Base-by-base conservation (phyloP, 2,113 vertebrate genomes). In the Tympanuchus pallidicinctus region DNA sequence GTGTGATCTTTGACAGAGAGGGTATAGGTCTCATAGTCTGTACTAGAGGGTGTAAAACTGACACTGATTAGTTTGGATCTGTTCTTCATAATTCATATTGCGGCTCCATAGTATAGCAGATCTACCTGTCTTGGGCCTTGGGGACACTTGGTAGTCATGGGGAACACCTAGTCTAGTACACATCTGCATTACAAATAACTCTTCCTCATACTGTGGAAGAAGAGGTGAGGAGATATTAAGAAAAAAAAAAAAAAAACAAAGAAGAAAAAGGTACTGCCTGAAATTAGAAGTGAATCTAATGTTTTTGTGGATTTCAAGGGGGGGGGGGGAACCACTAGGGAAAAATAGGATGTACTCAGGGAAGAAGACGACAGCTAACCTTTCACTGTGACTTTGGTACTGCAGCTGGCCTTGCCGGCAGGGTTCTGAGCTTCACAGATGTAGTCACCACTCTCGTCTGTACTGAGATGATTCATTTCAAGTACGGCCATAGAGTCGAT, bases 401-500 rank as follows among this genome's bases (percentile, higher is more conserved):
- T 99, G 96, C 99, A 99, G 97, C 99, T 99, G 90, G 98, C 98
- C 88, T 98, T 99, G 93, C 99, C 99, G 67, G 99, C 99, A 48
- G 99, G 99, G 95, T 99, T 99, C 67, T 98, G 98, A 96, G 98
- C 99, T 97, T 99, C 99, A 95, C 99, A 99, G 82, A 99, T 99
- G 94, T 99, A 99, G 96, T 99, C 99, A 75, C 99, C 99, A 2
- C 98, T 98, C 71, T 99, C 99, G 32, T 98, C 98, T 92, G 97
- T 98, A 89, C 94, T 96, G 45, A 98, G 96, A 48, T 94, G 97
- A 74, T 97, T 98, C 97, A 99, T 98, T 97, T 99, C 98, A 90
- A 99, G 97, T 92, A 99, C 97, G 0, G 99, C 99, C 87, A 99
- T 92, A 6, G 98, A 98, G 90, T 99, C 98, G 70, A 98, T 97